Base-by-base conservation (phyloP, 1,140 invertebrate genomes). In the Drosophila nannoptera region DNA sequence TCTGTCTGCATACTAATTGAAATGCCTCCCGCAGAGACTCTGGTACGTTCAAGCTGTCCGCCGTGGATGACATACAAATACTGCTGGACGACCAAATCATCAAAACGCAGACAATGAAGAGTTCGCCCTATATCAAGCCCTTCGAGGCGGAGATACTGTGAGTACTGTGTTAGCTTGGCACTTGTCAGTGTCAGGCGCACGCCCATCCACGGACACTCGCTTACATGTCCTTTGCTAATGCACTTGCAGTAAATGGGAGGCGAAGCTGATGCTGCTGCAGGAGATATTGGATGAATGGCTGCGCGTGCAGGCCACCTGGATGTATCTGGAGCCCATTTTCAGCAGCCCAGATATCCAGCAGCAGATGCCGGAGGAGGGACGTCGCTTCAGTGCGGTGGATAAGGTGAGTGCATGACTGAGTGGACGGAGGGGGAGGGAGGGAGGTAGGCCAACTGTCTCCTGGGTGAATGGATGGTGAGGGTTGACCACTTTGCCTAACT, bases 301-400 rank as follows among this genome's bases (percentile, higher is more conserved):
- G 5, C 96, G 97, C 87, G 97, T 99, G 12, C 97, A 99, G 90
- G 92, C 94, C 2, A 98, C 96, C 2, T 99, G 98, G 97, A 95
- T 98, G 91, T 99, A 99, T 90, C 91, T 99, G 72, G 98, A 99
- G 88, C 98, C 98, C 1, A 98, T 99, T 75, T 99, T 99, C 90
- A 96, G 96, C 4, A 98, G 97, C 14, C 97, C 97, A 3, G 98
- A 99, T 90, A 99, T 99, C 89, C 98, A 99, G 90, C 94, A 94
- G 69, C 95, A 96, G 93, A 96, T 99, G 94, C 97, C 97, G 0
- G 96, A 97, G 89, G 92, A 92, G 81, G 97, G 96, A 12, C 92
- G 97, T 52, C 91, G 96, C 75, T 97, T 97, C 81, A 96, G 93
- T 84, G 96, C 96, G 22, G 96, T 98, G 33, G 97, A 98, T 90